These are phyloP conservation scores for Graptemys geographica DNA, from an alignment of 2,797 vertebrate species.

Conservation along the genomic window DNA sequence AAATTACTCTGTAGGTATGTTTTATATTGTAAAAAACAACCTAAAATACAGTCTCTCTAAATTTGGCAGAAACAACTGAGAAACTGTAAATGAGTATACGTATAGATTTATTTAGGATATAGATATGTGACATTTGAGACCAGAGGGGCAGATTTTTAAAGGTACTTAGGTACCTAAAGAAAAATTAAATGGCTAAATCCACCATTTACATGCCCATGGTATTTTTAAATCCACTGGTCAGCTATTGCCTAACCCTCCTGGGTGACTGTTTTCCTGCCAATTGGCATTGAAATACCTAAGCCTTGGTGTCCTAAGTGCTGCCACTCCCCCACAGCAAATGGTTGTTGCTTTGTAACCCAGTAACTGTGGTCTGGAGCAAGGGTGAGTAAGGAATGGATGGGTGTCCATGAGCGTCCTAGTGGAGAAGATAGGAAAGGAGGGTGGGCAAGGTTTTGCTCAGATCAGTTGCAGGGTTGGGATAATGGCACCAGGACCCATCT, in stretches of 20 bases:
- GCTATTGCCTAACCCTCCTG: not conserved
- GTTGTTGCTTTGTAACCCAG: not conserved
- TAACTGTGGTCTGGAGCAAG: not conserved
- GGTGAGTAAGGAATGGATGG: not conserved
- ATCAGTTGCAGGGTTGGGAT: not conserved
- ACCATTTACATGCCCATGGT: not conserved
- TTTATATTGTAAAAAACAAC: slow-evolving; percentile 12
- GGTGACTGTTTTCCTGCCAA: not conserved
- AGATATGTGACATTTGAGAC: not conserved
- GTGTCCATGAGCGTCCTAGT: not conserved
- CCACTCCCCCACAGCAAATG: not conserved
- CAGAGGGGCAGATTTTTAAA: not conserved
- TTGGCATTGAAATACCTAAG: not conserved
- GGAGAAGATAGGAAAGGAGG: not conserved
- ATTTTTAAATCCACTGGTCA: not conserved
- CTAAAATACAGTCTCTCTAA: not conserved
- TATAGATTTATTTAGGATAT: not conserved
- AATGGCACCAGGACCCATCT: not conserved
- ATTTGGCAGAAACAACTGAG: not conserved
- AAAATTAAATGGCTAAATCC: not conserved
- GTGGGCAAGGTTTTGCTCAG: not conserved
- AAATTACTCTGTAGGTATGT: slow-evolving; percentile 69
- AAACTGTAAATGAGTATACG: not conserved
- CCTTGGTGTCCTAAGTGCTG: not conserved
- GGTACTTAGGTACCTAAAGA: not conserved